Evolutionary conservation across 2,888 invertebrate genomes (phyloP).

Genomic region (Notocelia uddmanniana): DNA sequence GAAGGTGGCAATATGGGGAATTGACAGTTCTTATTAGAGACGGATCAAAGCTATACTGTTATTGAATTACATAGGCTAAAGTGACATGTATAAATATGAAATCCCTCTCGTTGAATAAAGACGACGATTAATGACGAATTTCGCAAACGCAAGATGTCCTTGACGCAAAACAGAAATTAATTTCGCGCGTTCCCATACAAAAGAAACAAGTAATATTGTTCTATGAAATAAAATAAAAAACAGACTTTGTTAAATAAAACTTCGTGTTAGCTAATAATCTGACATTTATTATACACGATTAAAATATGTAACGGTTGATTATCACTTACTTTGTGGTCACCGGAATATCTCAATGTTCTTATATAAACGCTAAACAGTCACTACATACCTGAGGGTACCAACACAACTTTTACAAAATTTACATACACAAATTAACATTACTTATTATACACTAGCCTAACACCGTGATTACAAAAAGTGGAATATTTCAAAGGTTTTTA

Average conservation of each 20-base stretch:
- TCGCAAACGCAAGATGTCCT: no score
- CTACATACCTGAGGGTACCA: constrained; percentile 50
- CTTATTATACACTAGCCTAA: constrained; percentile 61
- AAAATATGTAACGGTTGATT: constrained; percentile 71
- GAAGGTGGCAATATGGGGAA: background rate
- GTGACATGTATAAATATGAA: no score
- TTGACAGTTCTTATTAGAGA: no score
- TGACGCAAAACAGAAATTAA: no score
- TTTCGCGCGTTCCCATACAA: no score
- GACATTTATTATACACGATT: constrained; percentile 77
- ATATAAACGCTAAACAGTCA: constrained; percentile 43
- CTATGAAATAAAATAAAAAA: no score
- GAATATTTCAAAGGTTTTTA: constrained; percentile 46
- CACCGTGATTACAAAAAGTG: constrained; percentile 54
- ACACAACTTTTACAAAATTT: constrained; percentile 78
- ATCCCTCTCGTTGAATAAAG: no score
- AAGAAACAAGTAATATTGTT: no score
- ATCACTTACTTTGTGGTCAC: constrained; percentile 66
- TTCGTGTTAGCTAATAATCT: constrained; percentile 61
- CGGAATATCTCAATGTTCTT: constrained; percentile 45
- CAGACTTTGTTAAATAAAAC: constrained; percentile 56
- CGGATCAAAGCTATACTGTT: background rate
- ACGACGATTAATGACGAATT: no score
- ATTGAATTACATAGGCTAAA: no score
- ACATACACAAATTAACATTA: constrained; percentile 64